Conservation (phyloP, 2,888 invertebrate genomes). For the Acrocera orbiculus region DNA sequence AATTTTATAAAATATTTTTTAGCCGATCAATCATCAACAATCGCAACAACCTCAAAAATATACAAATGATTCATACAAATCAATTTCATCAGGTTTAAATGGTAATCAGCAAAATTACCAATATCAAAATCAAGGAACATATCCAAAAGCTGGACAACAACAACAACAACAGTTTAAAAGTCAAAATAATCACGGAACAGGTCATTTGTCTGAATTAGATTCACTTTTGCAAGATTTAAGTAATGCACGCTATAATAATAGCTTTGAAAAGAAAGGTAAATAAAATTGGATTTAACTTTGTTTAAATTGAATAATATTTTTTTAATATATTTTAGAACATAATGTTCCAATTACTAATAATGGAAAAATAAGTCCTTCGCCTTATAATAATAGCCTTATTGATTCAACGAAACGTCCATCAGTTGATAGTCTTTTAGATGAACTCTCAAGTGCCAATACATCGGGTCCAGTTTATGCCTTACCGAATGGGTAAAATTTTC, state of each 20-base stretch:
- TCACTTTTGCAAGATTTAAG: slow-evolving; percentile 81
- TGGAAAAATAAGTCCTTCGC: slow-evolving; percentile 21
- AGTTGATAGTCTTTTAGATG: slow-evolving; percentile 78
- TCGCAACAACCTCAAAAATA: too few species aligned
- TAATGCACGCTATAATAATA: slow-evolving; percentile 46
- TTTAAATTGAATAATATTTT: not conserved
- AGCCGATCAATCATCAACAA: too few species aligned
- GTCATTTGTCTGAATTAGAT: slow-evolving; percentile 80
- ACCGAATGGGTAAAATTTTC: slow-evolving; percentile 47
- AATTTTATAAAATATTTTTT: too few species aligned
- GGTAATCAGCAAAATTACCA: too few species aligned
- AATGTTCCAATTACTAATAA: slow-evolving; percentile 22
- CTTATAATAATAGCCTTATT: slow-evolving; percentile 23
- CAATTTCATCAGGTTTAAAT: too few species aligned
- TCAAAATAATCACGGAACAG: slow-evolving; percentile 29
- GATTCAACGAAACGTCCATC: slow-evolving; percentile 45
- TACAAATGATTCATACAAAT: too few species aligned
- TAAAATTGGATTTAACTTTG: too few species aligned
- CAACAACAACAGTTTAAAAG: slow-evolving; percentile 9
- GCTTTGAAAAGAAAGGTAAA: slow-evolving; percentile 32
- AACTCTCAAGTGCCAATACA: slow-evolving; percentile 39
- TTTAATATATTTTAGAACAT: slow-evolving; percentile 17
- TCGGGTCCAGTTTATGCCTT: slow-evolving; percentile 37
- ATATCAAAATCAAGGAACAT: not conserved
- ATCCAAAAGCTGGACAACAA: too few species aligned